Conservation (phyloP, 2,797 vertebrate genomes). For the Telmatherina bonti region DNA sequence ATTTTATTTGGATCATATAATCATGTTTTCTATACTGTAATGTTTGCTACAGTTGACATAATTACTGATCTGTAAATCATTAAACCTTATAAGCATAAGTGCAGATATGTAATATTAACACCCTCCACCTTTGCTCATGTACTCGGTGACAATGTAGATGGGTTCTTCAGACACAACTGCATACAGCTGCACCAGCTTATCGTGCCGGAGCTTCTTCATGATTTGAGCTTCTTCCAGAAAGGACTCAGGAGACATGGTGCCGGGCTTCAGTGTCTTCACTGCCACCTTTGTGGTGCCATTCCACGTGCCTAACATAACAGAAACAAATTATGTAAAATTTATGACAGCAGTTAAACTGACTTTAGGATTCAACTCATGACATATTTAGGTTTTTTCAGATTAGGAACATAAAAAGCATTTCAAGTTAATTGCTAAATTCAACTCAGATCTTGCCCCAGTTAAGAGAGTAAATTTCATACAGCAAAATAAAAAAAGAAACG, state of each 20-base stretch:
- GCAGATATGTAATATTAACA: slow-evolving; percentile 44
- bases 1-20: slow-evolving; percentile 24
- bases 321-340: background rate
- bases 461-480: background rate
- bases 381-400: background rate
- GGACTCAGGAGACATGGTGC: slow-evolving; percentile 98
- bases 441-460: background rate
- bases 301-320: slow-evolving; percentile 89
- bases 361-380: background rate
- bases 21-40: background rate
- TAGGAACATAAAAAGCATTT: background rate
- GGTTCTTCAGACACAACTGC: slow-evolving; percentile 98
- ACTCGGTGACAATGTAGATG: slow-evolving; percentile 98
- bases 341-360: background rate
- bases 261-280: slow-evolving; percentile 98
- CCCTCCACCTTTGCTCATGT: slow-evolving; percentile 95
- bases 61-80: slow-evolving; percentile 46
- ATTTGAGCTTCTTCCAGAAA: slow-evolving; percentile 99
- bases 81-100: slow-evolving; percentile 13
- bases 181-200: slow-evolving; percentile 97
- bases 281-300: slow-evolving; percentile 99
- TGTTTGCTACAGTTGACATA: background rate
- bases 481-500: background rate
- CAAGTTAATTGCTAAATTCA: background rate
- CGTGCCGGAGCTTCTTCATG: slow-evolving; percentile 98